Evolutionary conservation across 64 coral and sea anemone species (phyloP).

Genomic region (Cladopsammia gracilis): DNA sequence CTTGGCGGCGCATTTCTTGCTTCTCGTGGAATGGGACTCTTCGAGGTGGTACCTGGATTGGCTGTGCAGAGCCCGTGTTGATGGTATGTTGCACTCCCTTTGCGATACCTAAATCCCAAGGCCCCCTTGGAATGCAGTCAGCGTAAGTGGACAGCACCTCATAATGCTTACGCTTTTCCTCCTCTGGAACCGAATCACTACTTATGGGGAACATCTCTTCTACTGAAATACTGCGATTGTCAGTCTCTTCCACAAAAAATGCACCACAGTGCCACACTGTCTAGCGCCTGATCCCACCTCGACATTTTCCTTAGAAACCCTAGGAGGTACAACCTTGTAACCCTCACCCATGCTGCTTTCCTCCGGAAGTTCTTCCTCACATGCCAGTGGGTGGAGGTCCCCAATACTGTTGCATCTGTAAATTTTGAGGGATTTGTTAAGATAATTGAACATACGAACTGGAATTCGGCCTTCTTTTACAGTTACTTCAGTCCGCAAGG

Average conservation of each 20-base stretch:
- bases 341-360: background rate
- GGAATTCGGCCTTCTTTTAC: conserved; percentile 22
- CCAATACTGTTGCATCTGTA: conserved; percentile 17
- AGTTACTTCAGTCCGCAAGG: conserved; percentile 17
- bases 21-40: background rate
- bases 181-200: background rate
- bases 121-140: conserved; percentile 10
- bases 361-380: background rate
- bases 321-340: conserved; percentile 1
- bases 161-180: background rate
- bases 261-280: conserved; percentile 36
- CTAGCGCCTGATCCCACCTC: background rate
- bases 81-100: background rate
- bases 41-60: background rate
- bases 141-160: conserved; percentile 6
- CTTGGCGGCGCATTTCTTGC: background rate
- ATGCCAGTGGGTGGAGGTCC: conserved; percentile 16
- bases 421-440: conserved; percentile 12
- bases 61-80: background rate
- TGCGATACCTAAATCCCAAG: background rate
- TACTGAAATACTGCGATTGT: background rate
- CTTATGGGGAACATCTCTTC: background rate
- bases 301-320: background rate
- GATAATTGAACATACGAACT: conserved; percentile 26
- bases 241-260: background rate